phyloP scores from a whole-genome alignment of 2,797 vertebrate species.

The Choloepus didactylus region DNA sequence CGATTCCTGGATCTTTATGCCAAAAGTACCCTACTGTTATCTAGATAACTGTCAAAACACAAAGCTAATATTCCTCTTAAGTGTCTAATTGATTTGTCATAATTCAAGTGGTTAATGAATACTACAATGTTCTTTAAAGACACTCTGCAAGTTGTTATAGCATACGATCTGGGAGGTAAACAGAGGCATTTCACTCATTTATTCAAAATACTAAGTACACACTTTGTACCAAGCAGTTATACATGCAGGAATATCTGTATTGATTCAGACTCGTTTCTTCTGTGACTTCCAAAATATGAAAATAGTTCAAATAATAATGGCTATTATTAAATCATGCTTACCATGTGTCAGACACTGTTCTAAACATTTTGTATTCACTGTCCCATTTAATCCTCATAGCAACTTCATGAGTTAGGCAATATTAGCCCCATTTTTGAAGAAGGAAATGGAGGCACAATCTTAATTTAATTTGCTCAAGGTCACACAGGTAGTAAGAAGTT shows the following conservation, averaged over 20 bases:
- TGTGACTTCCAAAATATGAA: slow-evolving; percentile 52
- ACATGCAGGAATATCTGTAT: not conserved
- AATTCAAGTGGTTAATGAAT: slow-evolving; percentile 46
- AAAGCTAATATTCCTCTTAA: not conserved
- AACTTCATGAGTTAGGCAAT: not conserved
- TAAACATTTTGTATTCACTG: slow-evolving; percentile 1
- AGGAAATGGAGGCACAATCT: not conserved
- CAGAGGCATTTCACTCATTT: not conserved
- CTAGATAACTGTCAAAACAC: not conserved
- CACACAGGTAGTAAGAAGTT: not conserved
- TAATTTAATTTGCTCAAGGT: slow-evolving; percentile 23
- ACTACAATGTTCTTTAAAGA: not conserved
- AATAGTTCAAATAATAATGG: slow-evolving; percentile 51
- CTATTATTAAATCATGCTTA: not conserved
- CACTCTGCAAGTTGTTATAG: not conserved
- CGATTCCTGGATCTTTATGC: not conserved
- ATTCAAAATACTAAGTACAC: slow-evolving; percentile 26
- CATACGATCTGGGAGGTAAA: slow-evolving; percentile 9
- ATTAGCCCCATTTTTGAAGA: slow-evolving; percentile 4
- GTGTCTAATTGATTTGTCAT: not conserved
- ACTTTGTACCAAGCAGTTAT: not conserved
- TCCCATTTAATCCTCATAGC: not conserved
- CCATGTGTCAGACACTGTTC: not conserved
- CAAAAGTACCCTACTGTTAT: not conserved
- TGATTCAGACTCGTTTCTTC: slow-evolving; percentile 41